Conservation (phyloP, 2,888 invertebrate species). For the Ischnus inquisitorius region DNA sequence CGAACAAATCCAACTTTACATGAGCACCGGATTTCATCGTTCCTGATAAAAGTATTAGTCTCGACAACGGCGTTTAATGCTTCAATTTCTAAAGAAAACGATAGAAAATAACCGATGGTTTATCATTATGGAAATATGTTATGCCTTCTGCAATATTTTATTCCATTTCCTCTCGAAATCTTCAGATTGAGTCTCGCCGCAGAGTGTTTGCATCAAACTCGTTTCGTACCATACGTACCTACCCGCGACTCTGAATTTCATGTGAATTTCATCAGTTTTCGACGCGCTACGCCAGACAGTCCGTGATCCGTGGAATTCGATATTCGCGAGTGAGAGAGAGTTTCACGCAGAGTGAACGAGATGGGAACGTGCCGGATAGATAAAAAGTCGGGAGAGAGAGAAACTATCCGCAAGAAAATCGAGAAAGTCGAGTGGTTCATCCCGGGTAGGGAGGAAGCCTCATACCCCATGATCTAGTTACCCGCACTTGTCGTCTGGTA, state of each 20-base stretch:
- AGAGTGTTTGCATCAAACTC: slow-evolving; percentile 13
- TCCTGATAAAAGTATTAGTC: too few species aligned
- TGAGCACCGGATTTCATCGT: not conserved
- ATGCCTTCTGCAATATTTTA: not conserved
- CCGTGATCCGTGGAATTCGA: slow-evolving; percentile 43
- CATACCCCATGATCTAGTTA: slow-evolving; percentile 20
- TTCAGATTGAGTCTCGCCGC: not conserved
- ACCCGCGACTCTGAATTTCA: slow-evolving; percentile 17
- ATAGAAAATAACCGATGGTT: not conserved
- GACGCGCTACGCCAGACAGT: slow-evolving; percentile 16
- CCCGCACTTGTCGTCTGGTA: slow-evolving; percentile 23
- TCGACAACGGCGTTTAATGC: not conserved
- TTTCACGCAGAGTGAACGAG: slow-evolving; percentile 31
- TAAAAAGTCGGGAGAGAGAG: not conserved
- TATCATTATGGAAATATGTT: not conserved
- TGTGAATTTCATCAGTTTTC: slow-evolving; percentile 45
- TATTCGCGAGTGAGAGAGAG: slow-evolving; percentile 10
- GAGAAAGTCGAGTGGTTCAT: slow-evolving; percentile 30
- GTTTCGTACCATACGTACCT: slow-evolving; percentile 16
- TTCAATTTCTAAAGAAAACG: not conserved
- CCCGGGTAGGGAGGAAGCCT: not conserved
- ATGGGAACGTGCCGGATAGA: not conserved
- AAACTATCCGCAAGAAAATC: slow-evolving; percentile 10
- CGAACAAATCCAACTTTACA: not conserved
- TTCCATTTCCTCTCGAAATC: not conserved